Base-by-base conservation (phyloP, 2,888 invertebrate genomes). In the Globia sparganii region DNA sequence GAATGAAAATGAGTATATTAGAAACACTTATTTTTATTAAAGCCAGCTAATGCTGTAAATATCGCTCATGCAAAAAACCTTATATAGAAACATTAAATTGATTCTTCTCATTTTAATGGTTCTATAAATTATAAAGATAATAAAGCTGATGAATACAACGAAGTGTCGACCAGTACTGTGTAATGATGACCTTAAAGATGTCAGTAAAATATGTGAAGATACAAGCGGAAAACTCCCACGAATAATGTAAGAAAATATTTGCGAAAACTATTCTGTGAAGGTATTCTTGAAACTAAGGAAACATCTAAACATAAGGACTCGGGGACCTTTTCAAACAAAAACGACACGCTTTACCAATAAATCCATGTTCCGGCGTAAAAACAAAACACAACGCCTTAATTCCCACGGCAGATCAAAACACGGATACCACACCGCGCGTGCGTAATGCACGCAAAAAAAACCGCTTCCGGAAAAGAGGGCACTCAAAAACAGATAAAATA, bases 401-500 rank as follows among this genome's bases (percentile, higher is more conserved):
- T 86, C 58, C 21, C 77, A 34, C 56, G 37, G 58, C 65, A 65
- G 66, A 72, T 75, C 69, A 74, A 64, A 76, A 43, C 86, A 72
- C 66, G 49, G 64, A 46, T 64, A 61, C 31, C 58, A 49, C 40
- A 78, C 9, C 1, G 72, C 65, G 76, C 69, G 59, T 71, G 69
- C 71, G 75, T 75, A 72, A 75, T 66, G 64, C 62, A 72, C 37
- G 49, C 73, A 56, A 61, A 78, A 82, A 82, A 83, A 83, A 75
- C 76, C 73, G 69, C 74, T 82, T 84, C 87, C 89, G 90, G 88
- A 89, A 90, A 73, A 72, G 46, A 65, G 90, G 75, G 86, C 91
- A 89, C 90, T 92, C 88, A 86, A 90, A 91, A 90, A 90, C 84
- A 90, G 91, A 92, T 93, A 93, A 92, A 92, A 91, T 89, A 91